Evolutionary conservation across 1,140 invertebrate species (phyloP), one percentile per base, ranked within the genome.

Genomic region (Akabosia matsudoensis): DNA sequence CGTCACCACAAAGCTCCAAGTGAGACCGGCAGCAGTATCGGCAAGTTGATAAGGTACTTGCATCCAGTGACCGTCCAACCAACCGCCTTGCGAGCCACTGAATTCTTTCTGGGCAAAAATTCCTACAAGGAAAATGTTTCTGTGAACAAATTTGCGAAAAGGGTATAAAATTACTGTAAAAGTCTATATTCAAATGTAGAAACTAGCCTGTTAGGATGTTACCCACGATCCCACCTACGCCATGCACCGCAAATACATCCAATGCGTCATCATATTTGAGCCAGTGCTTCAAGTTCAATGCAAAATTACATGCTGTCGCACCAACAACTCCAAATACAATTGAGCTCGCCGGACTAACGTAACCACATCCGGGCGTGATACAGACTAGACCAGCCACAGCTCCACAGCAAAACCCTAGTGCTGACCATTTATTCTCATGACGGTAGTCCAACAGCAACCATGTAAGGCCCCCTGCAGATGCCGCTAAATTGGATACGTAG

Each of bases 161-260:
- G n/a, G n/a, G n/a, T n/a, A 64, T 64, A 22, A 64, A 28, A 28
- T 64, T 22, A 7, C 24, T 64, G 22, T 22, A 14, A n/a, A 10
- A 10, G 4, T 64, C 10, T 4, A 64, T 64, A 64, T 78, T 14
- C 78, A 51, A 24, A 77, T 54, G 30, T 24, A 71, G 78, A 78
- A 10, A 78, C 4, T 31, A 18, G 16, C 67, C 67, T 7, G 73
- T 74, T 54, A 74, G 33, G 33, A 74, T 31, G 28, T 81, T 81
- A 24, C 80, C 80, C 16, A 81, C 72, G 22, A 81, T 81, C 22
- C 78, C 80, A 30, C 80, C 80, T 24, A 75, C 77, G 13, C 80
- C 80, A 37, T 81, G 80, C 56, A 81, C 78, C 24, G 80, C 80
- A 74, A 79, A 81, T 0, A 81, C 80, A 54, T 81, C 80, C 10